Base-by-base conservation (phyloP, 2,113 vertebrate species). In the Pampusana beccarii region DNA sequence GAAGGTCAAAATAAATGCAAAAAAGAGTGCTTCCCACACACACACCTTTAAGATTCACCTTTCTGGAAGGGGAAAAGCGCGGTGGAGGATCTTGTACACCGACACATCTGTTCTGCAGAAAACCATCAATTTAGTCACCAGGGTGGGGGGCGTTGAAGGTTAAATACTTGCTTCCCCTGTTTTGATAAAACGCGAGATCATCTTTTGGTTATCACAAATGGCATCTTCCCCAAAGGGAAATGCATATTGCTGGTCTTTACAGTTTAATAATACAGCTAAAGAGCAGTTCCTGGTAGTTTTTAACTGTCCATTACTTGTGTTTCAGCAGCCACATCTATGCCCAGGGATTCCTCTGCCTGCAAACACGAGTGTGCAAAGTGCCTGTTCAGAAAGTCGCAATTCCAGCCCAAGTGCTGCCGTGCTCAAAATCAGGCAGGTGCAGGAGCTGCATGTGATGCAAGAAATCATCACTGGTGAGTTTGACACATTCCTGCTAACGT, bases 141-240 rank as follows among this genome's bases (percentile, higher is more conserved):
- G 46, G 29, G 29, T 19, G 14, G 58, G 46, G 79, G 72, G 56
- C 4, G 56, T 60, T 91, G 88, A 84, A 83, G 51, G 80, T 83
- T 34, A 78, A 44, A 50, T 24, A n/a, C 66, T 90, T 86, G 82
- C 93, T 96, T 92, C 90, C 34, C 61, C 44, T 69, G 61, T 18
- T 69, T 51, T 46, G 75, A 80, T 78, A 90, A 88, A 86, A 70
- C 0, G 23, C 50, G 34, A 90, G 29, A 44, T 96, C 61, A 0
- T 40, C 5, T 57, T 90, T 88, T 90, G 12, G 83, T 97, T 94
- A 96, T 96, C 93, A 65, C 4, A 93, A 88, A 80, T 88, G 88
- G 72, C 95, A 96, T 94, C 95, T 96, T 40, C 90, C 92, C 42
- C 88, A 19, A 80, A 71, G 93, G 61, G 80, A 97, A 97, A 79